Evolutionary conservation across 2,797 vertebrate species (phyloP), one percentile per base, ranked within the genome.

Genomic region (Neostethus bicornis): DNA sequence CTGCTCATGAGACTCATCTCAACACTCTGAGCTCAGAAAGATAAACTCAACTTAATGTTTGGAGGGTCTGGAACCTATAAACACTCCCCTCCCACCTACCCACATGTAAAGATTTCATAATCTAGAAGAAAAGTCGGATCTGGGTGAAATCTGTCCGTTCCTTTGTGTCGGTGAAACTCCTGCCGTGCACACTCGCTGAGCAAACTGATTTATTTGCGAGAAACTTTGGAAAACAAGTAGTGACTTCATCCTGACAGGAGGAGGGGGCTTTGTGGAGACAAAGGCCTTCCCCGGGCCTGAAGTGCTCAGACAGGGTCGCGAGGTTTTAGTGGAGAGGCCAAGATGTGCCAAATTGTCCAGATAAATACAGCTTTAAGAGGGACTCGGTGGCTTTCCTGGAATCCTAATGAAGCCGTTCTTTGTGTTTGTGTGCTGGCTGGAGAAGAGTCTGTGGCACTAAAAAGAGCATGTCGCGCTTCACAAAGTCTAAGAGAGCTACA

Each of bases 391-490:
- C 50, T 83, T 79, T 68, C 74, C 71, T 53, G 35, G 92, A 92
- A 92, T 93, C 79, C 85, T 89, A 92, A 93, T 91, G 89, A 91
- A 89, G 85, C 72, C 2, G 61, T 90, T 90, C 86, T 93, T 93
- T 93, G 91, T 92, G 57, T 74, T 81, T 78, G 75, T 86, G 73
- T 81, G 41, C 86, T 83, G 87, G 85, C 63, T 64, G 79, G 61
- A 76, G 62, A 65, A 13, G 63, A 85, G 83, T 88, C 85, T 73
- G 83, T 75, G 81, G 79, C 14, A 68, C 75, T 86, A 65, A 88
- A 84, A 79, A 75, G 75, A 86, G 79, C 77, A 68, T 89, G 89
- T 79, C 78, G 17, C 35, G 64, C 86, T 84, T 85, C 80, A 84
- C 81, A 84, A 65, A 84, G 70, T 54, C 73, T 78, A 46, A 59